Percentiles rank a stretch among this genome's conserved stretches.
These are phyloP conservation scores for Henricia sp. DNA, from an alignment of 53 echinoderm and acorn worm species.

Conservation along the genomic window DNA sequence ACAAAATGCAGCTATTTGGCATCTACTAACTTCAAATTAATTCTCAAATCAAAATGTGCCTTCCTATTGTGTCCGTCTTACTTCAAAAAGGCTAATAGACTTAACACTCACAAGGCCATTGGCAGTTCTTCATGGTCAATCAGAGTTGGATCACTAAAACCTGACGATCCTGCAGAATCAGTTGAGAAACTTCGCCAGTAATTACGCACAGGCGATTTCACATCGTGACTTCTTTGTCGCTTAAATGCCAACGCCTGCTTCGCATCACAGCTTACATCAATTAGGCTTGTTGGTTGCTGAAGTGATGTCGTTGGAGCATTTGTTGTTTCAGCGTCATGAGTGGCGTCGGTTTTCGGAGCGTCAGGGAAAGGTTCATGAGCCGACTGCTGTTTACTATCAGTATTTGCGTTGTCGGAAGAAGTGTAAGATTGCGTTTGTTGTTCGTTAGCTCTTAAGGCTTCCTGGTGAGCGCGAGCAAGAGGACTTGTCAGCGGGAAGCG, in stretches of 20 bases:
- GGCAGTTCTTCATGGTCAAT: conserved; percentile 93
- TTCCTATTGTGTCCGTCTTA: too few species aligned
- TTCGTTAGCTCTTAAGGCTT: background rate
- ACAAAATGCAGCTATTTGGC: too few species aligned
- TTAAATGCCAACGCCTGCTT: conserved; percentile 27
- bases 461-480: conserved; percentile 29
- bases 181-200: conserved; percentile 27
- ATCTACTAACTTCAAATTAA: too few species aligned
- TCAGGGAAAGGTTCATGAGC: background rate
- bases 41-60: too few species aligned
- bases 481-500: conserved; percentile 53
- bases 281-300: background rate
- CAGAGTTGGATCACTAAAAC: conserved; percentile 56
- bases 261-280: background rate
- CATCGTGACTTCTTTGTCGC: background rate
- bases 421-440: background rate
- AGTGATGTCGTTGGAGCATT: background rate
- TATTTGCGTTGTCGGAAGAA: background rate
- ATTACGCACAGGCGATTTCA: background rate
- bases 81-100: too few species aligned
- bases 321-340: background rate
- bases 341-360: background rate
- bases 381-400: background rate
- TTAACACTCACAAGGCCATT: conserved; percentile 80
- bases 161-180: conserved; percentile 73